A percentile compares a stretch with the other conserved stretches of the same genome.
phyloP scores from a whole-genome alignment of 1,140 invertebrate species.

The Drosophila bocqueti region DNA sequence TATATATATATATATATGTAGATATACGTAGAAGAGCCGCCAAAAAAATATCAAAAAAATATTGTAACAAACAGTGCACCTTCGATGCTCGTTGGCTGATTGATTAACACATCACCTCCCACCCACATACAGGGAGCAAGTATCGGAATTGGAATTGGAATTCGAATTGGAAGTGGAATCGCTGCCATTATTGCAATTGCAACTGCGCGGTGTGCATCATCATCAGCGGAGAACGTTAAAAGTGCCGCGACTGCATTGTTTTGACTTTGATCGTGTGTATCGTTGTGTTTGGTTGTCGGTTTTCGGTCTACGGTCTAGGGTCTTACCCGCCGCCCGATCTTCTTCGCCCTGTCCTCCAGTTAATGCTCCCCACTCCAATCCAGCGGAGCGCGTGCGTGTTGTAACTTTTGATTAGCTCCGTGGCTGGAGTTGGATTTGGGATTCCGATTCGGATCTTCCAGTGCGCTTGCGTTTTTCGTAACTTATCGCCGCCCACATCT shows the following conservation, averaged over 20 bases:
- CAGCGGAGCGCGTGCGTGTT: constrained; percentile 70
- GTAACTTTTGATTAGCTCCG: constrained; percentile 77
- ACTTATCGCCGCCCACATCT: constrained; percentile 75
- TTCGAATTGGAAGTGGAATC: constrained; percentile 21
- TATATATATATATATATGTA: not conserved
- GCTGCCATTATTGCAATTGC: constrained; percentile 12
- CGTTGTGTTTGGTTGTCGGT: constrained; percentile 17
- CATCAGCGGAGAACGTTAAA: constrained; percentile 54
- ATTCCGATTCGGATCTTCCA: constrained; percentile 49
- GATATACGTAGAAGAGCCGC: not conserved
- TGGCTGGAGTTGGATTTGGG: constrained; percentile 22
- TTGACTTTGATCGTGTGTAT: constrained; percentile 74
- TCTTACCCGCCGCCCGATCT: not conserved
- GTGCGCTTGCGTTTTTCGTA: constrained; percentile 61
- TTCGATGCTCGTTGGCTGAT: constrained; percentile 58
- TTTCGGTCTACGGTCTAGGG: not conserved
- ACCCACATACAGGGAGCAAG: constrained; percentile 24
- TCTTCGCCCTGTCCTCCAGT: not conserved
- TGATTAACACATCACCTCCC: constrained; percentile 73
- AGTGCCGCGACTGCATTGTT: constrained; percentile 74
- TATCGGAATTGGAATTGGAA: constrained; percentile 29
- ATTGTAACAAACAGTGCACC: constrained; percentile 65
- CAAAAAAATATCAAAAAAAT: constrained; percentile 37
- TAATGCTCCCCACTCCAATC: constrained; percentile 2
- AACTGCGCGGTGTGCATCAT: constrained; percentile 46